phyloP scores from a whole-genome alignment of 2,888 invertebrate species.

The Micoletzkya japonica region DNA sequence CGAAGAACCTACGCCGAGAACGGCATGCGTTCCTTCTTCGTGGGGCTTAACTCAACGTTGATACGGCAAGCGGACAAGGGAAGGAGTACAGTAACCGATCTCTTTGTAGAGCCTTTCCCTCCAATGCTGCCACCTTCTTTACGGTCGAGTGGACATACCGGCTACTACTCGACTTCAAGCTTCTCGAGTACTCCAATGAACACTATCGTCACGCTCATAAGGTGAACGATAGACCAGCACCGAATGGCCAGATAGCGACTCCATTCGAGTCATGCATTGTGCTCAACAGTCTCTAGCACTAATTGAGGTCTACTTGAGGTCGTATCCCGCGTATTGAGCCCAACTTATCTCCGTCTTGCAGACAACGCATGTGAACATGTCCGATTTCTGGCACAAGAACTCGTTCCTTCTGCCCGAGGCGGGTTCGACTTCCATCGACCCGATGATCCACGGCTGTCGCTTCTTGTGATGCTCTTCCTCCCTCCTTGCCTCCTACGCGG shows the following conservation, averaged over 20 bases:
- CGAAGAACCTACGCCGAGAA: slow-evolving; percentile 74
- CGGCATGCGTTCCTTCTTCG: slow-evolving; percentile 75
- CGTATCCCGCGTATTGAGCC: slow-evolving; percentile 6
- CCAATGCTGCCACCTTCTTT: slow-evolving; percentile 88
- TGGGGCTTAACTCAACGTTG: slow-evolving; percentile 57
- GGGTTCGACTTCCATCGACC: slow-evolving; percentile 57
- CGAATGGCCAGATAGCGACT: no score
- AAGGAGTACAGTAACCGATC: not conserved
- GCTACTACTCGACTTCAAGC: slow-evolving; percentile 47
- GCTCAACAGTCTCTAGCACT: no score
- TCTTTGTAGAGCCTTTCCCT: slow-evolving; percentile 84
- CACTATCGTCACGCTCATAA: slow-evolving; percentile 9
- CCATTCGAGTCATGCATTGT: no score
- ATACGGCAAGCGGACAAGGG: no score
- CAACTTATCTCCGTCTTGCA: not conserved
- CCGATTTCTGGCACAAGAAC: slow-evolving; percentile 46
- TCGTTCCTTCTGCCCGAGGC: slow-evolving; percentile 56
- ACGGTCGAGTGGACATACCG: slow-evolving; percentile 72
- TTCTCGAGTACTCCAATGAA: slow-evolving; percentile 33
- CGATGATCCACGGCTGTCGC: slow-evolving; percentile 55
- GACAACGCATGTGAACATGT: slow-evolving; percentile 24
- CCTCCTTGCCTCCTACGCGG: not conserved
- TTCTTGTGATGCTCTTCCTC: slow-evolving; percentile 35
- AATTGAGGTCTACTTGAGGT: no score
- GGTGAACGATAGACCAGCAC: no score